Conservation (phyloP, 1,140 invertebrate species). For the Ephestia elutella region DNA sequence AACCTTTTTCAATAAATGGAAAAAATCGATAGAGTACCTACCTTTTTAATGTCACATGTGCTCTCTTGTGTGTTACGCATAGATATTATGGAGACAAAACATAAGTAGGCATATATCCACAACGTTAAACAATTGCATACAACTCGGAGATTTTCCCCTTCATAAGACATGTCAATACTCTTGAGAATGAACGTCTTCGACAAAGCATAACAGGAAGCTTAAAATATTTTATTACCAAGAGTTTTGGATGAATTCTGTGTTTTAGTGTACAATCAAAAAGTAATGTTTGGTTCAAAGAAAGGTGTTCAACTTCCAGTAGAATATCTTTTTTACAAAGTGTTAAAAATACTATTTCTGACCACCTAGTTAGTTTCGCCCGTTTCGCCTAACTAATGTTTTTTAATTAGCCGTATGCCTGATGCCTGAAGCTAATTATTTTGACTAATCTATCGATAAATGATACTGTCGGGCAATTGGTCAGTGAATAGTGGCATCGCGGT, state of each 20-base stretch:
- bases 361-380: too few species aligned
- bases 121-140: conserved; percentile 41
- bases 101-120: conserved; percentile 13
- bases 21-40: too few species aligned
- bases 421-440: neutral
- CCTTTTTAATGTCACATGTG: too few species aligned
- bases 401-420: neutral
- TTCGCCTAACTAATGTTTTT: too few species aligned
- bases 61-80: too few species aligned
- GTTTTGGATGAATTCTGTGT: neutral
- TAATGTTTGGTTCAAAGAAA: neutral
- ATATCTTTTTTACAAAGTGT: too few species aligned
- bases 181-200: conserved; percentile 22
- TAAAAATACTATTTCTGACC: too few species aligned
- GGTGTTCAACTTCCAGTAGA: too few species aligned
- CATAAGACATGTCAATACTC: conserved; percentile 26
- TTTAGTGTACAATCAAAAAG: neutral
- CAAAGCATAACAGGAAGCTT: conserved; percentile 31
- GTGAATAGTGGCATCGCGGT: conserved; percentile 40
- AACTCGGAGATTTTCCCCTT: conserved; percentile 24
- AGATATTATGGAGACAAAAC: neutral
- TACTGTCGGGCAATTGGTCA: conserved; percentile 26
- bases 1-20: too few species aligned
- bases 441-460: conserved; percentile 50
- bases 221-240: conserved; percentile 20